Conservation (phyloP, 2,888 invertebrate genomes). For the Lithophane ornitopus region DNA sequence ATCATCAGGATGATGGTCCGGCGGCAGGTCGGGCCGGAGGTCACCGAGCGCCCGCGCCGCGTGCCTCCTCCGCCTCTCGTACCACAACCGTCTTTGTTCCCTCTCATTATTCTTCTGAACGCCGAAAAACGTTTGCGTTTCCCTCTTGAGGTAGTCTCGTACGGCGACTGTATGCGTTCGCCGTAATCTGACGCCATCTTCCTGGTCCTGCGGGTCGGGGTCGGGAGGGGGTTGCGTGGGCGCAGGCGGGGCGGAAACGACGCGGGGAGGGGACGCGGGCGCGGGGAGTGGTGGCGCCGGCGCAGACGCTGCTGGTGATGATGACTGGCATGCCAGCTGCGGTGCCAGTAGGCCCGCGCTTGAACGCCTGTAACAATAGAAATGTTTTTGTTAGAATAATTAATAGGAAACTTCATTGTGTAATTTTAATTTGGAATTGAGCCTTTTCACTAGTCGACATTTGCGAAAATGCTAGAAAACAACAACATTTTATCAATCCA, state of each 20-base stretch:
- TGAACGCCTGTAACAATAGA: slow-evolving; percentile 85
- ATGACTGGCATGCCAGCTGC: slow-evolving; percentile 84
- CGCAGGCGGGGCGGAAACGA: slow-evolving; percentile 80
- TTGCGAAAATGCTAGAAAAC: background rate
- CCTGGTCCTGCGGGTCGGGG: slow-evolving; percentile 83
- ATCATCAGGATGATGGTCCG: slow-evolving; percentile 91
- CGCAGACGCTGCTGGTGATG: slow-evolving; percentile 80
- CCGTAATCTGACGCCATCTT: slow-evolving; percentile 87
- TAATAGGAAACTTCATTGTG: background rate
- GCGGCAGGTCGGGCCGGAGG: slow-evolving; percentile 90
- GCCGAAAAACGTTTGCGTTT: slow-evolving; percentile 96
- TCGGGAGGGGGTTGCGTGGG: slow-evolving; percentile 78
- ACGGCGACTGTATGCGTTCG: slow-evolving; percentile 86
- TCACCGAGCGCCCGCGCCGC: slow-evolving; percentile 93
- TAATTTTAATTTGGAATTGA: background rate
- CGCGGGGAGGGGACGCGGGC: slow-evolving; percentile 86
- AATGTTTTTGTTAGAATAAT: slow-evolving; percentile 11
- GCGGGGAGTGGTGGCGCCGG: slow-evolving; percentile 78
- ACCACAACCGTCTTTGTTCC: slow-evolving; percentile 94
- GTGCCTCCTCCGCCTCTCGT: slow-evolving; percentile 94
- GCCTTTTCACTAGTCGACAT: background rate
- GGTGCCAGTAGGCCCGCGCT: slow-evolving; percentile 87
- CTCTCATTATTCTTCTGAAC: slow-evolving; percentile 95
- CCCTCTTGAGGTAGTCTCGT: slow-evolving; percentile 93
- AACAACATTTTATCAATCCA: background rate